A percentile compares a stretch with the other conserved stretches of the same genome.
Evolutionary conservation across 1,140 invertebrate species (phyloP).

Genomic region (Frieseomelitta varia): DNA sequence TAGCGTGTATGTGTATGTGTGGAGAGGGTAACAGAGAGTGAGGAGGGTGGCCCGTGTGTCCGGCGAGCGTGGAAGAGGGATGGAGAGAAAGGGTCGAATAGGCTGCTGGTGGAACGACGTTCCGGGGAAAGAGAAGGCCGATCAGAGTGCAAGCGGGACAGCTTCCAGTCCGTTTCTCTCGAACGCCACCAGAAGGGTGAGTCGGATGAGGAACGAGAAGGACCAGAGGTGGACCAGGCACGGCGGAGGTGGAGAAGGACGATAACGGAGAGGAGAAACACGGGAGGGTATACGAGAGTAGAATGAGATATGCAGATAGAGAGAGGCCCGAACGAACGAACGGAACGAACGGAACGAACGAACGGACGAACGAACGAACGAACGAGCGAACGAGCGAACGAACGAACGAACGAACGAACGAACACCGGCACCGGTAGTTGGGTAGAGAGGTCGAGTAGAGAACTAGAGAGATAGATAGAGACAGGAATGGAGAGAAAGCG

Average conservation of each 20-base stretch:
- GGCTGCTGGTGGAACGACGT: slow-evolving; percentile 55
- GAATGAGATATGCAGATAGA: slow-evolving; percentile 63
- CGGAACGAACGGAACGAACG: slow-evolving; percentile 38
- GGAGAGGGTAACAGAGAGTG: slow-evolving; percentile 28
- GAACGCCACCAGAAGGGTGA: slow-evolving; percentile 54
- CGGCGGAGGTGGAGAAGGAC: slow-evolving; percentile 44
- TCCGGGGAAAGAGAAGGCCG: slow-evolving; percentile 46
- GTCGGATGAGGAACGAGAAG: slow-evolving; percentile 62
- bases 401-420: slow-evolving; percentile 53
- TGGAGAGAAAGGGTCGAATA: slow-evolving; percentile 59
- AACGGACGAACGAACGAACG: slow-evolving; percentile 32
- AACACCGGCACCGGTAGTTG: slow-evolving; percentile 18
- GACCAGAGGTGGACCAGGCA: slow-evolving; percentile 52
- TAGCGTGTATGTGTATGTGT: slow-evolving; percentile 40
- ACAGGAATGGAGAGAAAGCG: slow-evolving; percentile 5
- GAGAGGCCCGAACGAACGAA: slow-evolving; percentile 48
- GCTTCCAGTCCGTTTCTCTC: slow-evolving; percentile 70
- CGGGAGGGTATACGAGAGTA: slow-evolving; percentile 39
- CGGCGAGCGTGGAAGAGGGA: slow-evolving; percentile 55
- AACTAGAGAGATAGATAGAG: background rate
- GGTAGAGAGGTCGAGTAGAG: slow-evolving; percentile 36
- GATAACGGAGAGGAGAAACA: slow-evolving; percentile 58
- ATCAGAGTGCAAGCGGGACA: slow-evolving; percentile 59
- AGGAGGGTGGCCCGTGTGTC: slow-evolving; percentile 55
- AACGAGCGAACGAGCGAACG: slow-evolving; percentile 30